Conservation (phyloP, 2,888 invertebrate genomes). For the Rhagonycha fulva region DNA sequence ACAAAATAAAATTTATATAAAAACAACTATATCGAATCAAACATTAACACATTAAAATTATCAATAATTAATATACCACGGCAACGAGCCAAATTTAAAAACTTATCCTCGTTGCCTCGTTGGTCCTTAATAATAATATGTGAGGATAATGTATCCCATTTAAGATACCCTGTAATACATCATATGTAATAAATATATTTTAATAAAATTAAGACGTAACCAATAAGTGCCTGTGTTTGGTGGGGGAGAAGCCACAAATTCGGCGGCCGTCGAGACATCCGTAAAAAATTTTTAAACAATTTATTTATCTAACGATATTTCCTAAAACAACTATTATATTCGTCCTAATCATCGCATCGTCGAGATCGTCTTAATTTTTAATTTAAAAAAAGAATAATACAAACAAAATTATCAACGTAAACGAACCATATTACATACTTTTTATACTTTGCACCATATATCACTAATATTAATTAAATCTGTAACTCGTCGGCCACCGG, state of each 20-base stretch:
- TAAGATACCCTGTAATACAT: slow-evolving; percentile 59
- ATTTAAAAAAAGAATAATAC: slow-evolving; percentile 10
- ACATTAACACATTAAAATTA: slow-evolving; percentile 43
- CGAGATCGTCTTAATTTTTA: slow-evolving; percentile 19
- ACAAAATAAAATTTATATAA: slow-evolving; percentile 50
- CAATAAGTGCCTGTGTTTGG: slow-evolving; percentile 57
- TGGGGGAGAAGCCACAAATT: slow-evolving; percentile 55
- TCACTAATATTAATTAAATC: slow-evolving; percentile 10
- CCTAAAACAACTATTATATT: slow-evolving; percentile 13
- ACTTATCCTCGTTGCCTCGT: slow-evolving; percentile 50
- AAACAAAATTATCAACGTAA: not conserved
- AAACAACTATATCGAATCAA: slow-evolving; percentile 46
- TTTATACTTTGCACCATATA: slow-evolving; percentile 9
- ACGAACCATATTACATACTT: slow-evolving; percentile 1
- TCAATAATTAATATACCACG: slow-evolving; percentile 48
- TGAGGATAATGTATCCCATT: slow-evolving; percentile 58
- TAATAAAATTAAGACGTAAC: slow-evolving; percentile 55
- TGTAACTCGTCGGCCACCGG: slow-evolving; percentile 61
- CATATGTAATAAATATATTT: slow-evolving; percentile 50
- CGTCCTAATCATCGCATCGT: slow-evolving; percentile 1
- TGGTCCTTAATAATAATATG: slow-evolving; percentile 57
- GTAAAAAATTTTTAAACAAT: slow-evolving; percentile 6
- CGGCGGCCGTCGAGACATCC: slow-evolving; percentile 63
- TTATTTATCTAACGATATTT: slow-evolving; percentile 17
- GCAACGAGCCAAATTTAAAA: slow-evolving; percentile 46